These are phyloP conservation scores for Helogale parvula DNA, from an alignment of 2,113 vertebrate species.

Conservation along the genomic window DNA sequence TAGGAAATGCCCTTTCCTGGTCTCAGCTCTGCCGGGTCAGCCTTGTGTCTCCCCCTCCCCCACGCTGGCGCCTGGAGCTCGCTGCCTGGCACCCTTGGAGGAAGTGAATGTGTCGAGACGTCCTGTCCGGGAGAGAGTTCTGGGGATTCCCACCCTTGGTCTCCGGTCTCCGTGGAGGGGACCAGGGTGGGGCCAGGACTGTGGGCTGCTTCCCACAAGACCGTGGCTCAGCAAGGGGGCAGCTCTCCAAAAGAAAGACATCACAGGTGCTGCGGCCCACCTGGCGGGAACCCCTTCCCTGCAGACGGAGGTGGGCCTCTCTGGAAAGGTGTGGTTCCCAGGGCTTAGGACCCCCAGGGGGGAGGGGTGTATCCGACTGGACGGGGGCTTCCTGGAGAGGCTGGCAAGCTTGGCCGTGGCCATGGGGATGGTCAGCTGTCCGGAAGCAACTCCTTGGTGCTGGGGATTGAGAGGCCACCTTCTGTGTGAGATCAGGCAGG, in stretches of 20 bases:
- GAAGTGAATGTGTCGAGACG: neutral
- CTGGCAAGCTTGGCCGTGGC: neutral
- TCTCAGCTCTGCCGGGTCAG: no score
- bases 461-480: neutral
- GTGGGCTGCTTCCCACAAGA: neutral
- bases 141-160: neutral
- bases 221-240: neutral
- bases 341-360: neutral
- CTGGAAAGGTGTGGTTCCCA: fast-evolving
- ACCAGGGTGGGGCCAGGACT: neutral
- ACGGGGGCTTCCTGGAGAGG: neutral
- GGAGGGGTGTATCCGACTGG: neutral
- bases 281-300: neutral
- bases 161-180: neutral
- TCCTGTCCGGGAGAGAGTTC: fast-evolving
- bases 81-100: neutral
- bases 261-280: fast-evolving
- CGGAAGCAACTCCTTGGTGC: neutral
- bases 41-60: neutral
- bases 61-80: neutral
- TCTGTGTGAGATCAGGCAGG: neutral
- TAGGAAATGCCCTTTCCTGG: neutral
- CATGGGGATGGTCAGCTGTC: neutral
- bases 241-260: no score
- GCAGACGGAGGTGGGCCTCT: neutral